These are phyloP conservation scores for Caenorhabditis doughertyi DNA, from an alignment of 2,888 invertebrate species.

Conservation along the genomic window DNA sequence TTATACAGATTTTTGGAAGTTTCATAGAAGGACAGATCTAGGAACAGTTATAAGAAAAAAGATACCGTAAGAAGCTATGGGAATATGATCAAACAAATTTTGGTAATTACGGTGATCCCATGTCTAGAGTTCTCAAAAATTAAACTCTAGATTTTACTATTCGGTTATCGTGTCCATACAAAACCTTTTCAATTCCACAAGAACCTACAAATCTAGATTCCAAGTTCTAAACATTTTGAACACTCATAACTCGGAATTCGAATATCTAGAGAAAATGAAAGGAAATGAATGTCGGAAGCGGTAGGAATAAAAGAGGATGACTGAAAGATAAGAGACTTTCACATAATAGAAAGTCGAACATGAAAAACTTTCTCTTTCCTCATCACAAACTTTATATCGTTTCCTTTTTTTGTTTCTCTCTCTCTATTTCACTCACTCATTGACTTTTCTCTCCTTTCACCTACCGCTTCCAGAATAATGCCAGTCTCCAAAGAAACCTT, in stretches of 20 bases:
- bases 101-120: no score
- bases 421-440: no score
- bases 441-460: constrained; percentile 24
- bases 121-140: no score
- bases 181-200: no score
- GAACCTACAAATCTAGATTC: no score
- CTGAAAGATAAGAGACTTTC: constrained; percentile 23
- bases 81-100: no score
- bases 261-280: not conserved
- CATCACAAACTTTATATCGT: constrained; percentile 23
- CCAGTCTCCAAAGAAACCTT: not conserved
- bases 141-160: no score
- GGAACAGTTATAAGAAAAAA: not conserved
- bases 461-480: constrained; percentile 19
- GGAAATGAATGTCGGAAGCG: not conserved
- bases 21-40: no score
- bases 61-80: no score
- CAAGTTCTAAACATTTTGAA: no score
- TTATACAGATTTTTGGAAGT: no score
- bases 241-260: not conserved
- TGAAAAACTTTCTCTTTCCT: constrained; percentile 18
- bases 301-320: constrained; percentile 14
- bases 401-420: not conserved
- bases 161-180: no score
- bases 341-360: constrained; percentile 25